Evolutionary conservation across 2,113 vertebrate species (phyloP).

Genomic region (Hepsetus odoe): DNA sequence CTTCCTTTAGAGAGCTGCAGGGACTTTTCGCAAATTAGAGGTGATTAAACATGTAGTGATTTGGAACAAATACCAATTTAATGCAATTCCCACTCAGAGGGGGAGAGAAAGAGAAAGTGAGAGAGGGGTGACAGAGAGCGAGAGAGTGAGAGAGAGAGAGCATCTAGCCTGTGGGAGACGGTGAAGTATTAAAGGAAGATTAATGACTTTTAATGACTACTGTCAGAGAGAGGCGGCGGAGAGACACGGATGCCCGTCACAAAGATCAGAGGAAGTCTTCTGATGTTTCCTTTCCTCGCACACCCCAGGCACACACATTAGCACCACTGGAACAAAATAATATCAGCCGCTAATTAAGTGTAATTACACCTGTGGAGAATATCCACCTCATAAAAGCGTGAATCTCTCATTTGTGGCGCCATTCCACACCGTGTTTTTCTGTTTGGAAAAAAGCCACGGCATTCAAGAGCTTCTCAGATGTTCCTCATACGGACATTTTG

Average conservation of each 20-base stretch:
- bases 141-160: conserved; percentile 7
- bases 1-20: not conserved
- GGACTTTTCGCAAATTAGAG: conserved; percentile 36
- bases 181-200: conserved; percentile 47
- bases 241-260: conserved; percentile 7
- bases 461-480: no score
- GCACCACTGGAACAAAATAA: conserved; percentile 26
- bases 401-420: conserved; percentile 32
- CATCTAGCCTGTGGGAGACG: conserved; percentile 31
- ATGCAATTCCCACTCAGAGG: conserved; percentile 39
- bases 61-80: conserved; percentile 53
- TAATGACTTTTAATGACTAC: conserved; percentile 54
- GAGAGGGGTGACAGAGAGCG: not conserved
- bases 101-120: not conserved
- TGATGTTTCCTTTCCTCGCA: conserved; percentile 2
- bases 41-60: conserved; percentile 53
- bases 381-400: conserved; percentile 5
- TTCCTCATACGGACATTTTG: no score
- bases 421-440: conserved; percentile 7
- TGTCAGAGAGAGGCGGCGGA: conserved; percentile 22
- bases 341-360: conserved; percentile 47
- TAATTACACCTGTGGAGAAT: conserved; percentile 48
- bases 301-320: conserved; percentile 7
- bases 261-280: conserved; percentile 13
- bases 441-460: not conserved